Evolutionary conservation across 2,888 invertebrate species (phyloP).

Genomic region (Balanococcus diminutus): DNA sequence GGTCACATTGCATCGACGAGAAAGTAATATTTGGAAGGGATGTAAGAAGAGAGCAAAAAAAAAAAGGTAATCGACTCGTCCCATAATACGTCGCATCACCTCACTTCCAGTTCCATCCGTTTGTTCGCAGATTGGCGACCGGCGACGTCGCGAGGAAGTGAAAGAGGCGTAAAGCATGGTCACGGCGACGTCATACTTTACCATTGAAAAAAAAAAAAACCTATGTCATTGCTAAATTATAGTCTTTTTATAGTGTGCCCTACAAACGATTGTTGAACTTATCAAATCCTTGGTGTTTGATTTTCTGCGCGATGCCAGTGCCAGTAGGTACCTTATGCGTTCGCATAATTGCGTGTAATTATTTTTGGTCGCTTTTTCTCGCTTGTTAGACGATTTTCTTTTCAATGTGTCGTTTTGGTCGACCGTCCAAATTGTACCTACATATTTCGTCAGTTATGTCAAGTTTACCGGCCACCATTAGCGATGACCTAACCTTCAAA

Average conservation of each 20-base stretch:
- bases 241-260: constrained; percentile 4
- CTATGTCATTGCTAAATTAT: constrained; percentile 25
- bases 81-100: constrained; percentile 23
- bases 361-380: background rate
- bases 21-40: constrained; percentile 48
- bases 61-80: constrained; percentile 38
- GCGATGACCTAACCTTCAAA: constrained; percentile 19
- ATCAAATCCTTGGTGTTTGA: constrained; percentile 2
- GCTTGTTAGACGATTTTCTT: background rate
- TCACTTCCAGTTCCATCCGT: background rate
- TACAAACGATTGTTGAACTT: constrained; percentile 30
- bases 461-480: constrained; percentile 3
- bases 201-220: constrained; percentile 2
- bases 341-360: background rate
- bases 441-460: background rate
- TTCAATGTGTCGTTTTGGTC: background rate
- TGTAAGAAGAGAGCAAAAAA: background rate
- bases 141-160: constrained; percentile 34
- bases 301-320: background rate
- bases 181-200: constrained; percentile 26
- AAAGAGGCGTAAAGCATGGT: constrained; percentile 12
- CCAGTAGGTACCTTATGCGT: background rate
- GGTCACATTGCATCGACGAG: constrained; percentile 52
- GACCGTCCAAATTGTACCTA: background rate
- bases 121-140: background rate